Conservation (phyloP, 2,113 vertebrate species). For the Ardeotis arabs region DNA sequence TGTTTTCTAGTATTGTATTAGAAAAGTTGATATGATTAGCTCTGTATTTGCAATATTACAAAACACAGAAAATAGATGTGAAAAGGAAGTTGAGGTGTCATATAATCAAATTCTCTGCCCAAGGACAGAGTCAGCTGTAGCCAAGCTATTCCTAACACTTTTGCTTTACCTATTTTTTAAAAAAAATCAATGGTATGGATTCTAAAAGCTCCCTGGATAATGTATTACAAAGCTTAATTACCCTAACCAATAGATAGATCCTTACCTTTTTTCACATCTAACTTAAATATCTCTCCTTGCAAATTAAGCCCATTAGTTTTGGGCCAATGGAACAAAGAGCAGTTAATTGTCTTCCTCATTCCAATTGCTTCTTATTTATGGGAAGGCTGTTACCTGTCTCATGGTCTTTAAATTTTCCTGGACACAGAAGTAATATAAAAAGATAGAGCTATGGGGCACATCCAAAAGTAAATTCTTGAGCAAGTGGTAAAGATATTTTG, state of each 20-base stretch:
- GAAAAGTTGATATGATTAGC: background rate
- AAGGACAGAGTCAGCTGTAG: background rate
- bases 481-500: background rate
- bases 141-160: background rate
- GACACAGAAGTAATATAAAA: background rate
- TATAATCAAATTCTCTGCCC: background rate
- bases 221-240: background rate
- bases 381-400: background rate
- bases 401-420: background rate
- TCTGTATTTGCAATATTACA: background rate
- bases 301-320: constrained; percentile 6
- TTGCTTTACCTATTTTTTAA: background rate
- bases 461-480: background rate
- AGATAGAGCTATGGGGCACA: background rate
- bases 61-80: background rate
- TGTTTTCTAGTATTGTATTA: background rate
- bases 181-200: background rate
- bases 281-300: background rate
- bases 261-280: background rate
- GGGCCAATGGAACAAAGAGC: background rate
- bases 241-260: background rate
- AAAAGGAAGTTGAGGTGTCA: background rate
- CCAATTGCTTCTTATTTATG: background rate
- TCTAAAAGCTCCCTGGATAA: background rate
- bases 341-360: background rate